phyloP scores from a whole-genome alignment of 2,888 invertebrate species.

The Deroplatys truncata region DNA sequence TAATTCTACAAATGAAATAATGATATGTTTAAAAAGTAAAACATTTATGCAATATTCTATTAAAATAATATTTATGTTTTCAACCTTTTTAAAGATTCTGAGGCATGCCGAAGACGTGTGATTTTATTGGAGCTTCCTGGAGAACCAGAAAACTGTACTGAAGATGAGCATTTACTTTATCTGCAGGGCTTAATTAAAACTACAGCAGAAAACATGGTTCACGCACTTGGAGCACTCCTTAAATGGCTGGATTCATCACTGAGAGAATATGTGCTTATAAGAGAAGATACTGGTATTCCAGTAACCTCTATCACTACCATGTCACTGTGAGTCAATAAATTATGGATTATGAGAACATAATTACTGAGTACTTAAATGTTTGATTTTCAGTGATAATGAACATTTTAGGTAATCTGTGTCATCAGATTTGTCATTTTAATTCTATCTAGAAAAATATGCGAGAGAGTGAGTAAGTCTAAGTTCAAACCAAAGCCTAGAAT shows the following conservation, averaged over 20 bases:
- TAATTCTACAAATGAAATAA: no score
- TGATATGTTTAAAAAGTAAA: no score
- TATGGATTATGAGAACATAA: background rate
- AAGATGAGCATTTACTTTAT: conserved; percentile 54
- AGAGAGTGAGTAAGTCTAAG: background rate
- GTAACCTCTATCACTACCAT: background rate
- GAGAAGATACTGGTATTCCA: conserved; percentile 40
- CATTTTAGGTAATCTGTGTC: background rate
- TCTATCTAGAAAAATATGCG: background rate
- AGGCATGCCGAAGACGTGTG: conserved; percentile 55
- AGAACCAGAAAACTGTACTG: conserved; percentile 51
- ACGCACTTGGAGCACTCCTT: conserved; percentile 68
- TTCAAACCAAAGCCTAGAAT: background rate
- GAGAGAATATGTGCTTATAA: conserved; percentile 47
- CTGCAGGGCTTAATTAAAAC: conserved; percentile 62
- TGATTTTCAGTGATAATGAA: background rate
- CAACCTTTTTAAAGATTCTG: conserved; percentile 45
- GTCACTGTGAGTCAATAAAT: background rate
- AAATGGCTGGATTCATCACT: conserved; percentile 62
- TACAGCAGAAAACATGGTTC: conserved; percentile 57
- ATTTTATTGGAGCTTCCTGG: conserved; percentile 51
- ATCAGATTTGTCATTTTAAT: background rate
- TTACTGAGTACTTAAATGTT: no score
- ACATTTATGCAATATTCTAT: no score
- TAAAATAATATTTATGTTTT: no score